Percentiles rank a stretch among this genome's conserved stretches.
Conservation (phyloP, 2,797 vertebrate species). For the Neostethus bicornis region DNA sequence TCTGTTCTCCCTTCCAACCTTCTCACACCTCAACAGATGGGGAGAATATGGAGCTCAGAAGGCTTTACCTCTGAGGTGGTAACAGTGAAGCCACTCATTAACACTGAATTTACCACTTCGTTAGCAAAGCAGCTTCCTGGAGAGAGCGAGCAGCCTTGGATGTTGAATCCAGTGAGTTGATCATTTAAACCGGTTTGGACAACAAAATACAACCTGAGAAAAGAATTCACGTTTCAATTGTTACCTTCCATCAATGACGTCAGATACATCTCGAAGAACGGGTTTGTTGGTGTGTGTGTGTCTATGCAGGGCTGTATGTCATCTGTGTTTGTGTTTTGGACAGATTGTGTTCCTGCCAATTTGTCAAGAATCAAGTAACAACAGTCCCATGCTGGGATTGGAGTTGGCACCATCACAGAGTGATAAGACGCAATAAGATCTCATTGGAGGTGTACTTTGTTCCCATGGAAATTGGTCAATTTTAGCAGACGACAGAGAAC, state of each 20-base stretch:
- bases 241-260: background rate
- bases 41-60: conserved; percentile 89
- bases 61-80: conserved; percentile 98
- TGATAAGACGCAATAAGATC: conserved; percentile 88
- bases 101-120: conserved; percentile 99
- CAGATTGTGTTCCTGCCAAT: conserved; percentile 80
- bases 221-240: conserved; percentile 11
- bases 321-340: conserved; percentile 69
- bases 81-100: conserved; percentile 99
- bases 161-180: conserved; percentile 85
- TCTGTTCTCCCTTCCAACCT: conserved; percentile 91
- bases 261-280: conserved; percentile 8
- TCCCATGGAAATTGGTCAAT: conserved; percentile 88
- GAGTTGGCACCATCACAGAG: conserved; percentile 92
- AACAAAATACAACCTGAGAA: conserved; percentile 31
- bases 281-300: conserved; percentile 23
- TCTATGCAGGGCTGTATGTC: conserved; percentile 42
- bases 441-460: conserved; percentile 88
- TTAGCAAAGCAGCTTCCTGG: conserved; percentile 97
- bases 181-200: conserved; percentile 76
- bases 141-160: conserved; percentile 89
- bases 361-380: conserved; percentile 85
- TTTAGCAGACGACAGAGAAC: conserved; percentile 80
- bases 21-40: conserved; percentile 99
- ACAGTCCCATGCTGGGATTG: conserved; percentile 87